These are phyloP conservation scores for Cotesia congregata DNA, from an alignment of 2,888 invertebrate species.

Conservation along the genomic window DNA sequence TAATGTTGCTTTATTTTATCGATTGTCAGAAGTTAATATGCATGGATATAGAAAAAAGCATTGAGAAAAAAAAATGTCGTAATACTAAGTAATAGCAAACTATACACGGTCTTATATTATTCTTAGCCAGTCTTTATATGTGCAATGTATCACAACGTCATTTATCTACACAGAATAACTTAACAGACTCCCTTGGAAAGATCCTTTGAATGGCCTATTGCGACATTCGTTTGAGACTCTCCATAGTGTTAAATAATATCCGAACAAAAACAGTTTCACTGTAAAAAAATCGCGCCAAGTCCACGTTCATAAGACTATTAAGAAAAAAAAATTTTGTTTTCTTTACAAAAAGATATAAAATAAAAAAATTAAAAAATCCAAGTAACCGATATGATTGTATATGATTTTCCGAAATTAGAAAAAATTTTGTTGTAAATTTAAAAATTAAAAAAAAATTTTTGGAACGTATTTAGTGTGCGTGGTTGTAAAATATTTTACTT, in stretches of 20 bases:
- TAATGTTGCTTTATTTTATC: slow-evolving; percentile 18
- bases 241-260: slow-evolving; percentile 69
- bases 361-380: too few species aligned
- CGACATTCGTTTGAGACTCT: slow-evolving; percentile 66
- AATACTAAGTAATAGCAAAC: not conserved
- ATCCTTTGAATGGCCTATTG: slow-evolving; percentile 68
- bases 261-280: too few species aligned
- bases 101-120: not conserved
- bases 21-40: not conserved
- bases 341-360: too few species aligned
- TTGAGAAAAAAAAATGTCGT: slow-evolving; percentile 15
- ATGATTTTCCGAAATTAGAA: too few species aligned
- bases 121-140: slow-evolving; percentile 29
- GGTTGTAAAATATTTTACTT: too few species aligned
- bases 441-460: too few species aligned
- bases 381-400: too few species aligned
- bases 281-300: too few species aligned
- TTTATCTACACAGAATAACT: slow-evolving; percentile 69
- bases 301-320: too few species aligned
- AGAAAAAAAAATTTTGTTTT: too few species aligned
- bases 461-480: too few species aligned
- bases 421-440: too few species aligned
- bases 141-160: slow-evolving; percentile 56
- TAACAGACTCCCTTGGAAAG: slow-evolving; percentile 68
- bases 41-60: not conserved